A percentile compares a stretch with the other conserved stretches of the same genome.
Conservation (phyloP, 2,888 invertebrate species). For the Ectemnius cavifrons region DNA sequence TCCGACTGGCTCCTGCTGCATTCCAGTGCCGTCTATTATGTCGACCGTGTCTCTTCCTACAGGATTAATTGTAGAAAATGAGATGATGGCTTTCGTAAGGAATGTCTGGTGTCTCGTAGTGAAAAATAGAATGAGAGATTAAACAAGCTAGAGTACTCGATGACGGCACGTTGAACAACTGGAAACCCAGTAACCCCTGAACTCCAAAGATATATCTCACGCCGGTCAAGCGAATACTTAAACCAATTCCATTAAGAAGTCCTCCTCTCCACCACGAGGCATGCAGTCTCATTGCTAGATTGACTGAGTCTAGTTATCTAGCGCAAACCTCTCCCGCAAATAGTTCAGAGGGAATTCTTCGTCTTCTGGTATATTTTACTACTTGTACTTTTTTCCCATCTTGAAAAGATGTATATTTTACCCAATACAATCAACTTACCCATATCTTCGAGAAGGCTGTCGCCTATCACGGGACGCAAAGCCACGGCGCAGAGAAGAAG, state of each 20-base stretch:
- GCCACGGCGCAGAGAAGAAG: slow-evolving; percentile 22
- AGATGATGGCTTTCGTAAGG: not conserved
- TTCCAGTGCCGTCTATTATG: slow-evolving; percentile 82
- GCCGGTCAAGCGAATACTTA: slow-evolving; percentile 52
- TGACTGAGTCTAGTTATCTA: slow-evolving; percentile 57
- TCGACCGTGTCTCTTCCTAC: slow-evolving; percentile 80
- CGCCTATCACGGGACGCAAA: slow-evolving; percentile 33
- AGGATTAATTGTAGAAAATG: slow-evolving; percentile 14
- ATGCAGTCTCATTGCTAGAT: slow-evolving; percentile 51
- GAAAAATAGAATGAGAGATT: slow-evolving; percentile 8
- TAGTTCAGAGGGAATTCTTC: too few relatives aligned
- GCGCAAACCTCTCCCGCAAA: slow-evolving; percentile 29
- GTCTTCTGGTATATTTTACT: too few relatives aligned
- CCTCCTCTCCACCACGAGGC: slow-evolving; percentile 39
- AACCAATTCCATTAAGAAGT: slow-evolving; percentile 58
- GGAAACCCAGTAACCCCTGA: slow-evolving; percentile 66
- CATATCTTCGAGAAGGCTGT: slow-evolving; percentile 47
- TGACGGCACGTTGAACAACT: slow-evolving; percentile 49
- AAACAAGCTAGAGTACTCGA: slow-evolving; percentile 20
- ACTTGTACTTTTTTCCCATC: too few relatives aligned
- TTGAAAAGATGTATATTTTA: too few relatives aligned
- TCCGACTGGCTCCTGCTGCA: slow-evolving; percentile 83
- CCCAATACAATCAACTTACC: slow-evolving; percentile 40
- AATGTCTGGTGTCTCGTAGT: not conserved
- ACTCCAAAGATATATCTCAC: slow-evolving; percentile 55